These are phyloP conservation scores for Eremophila alpestris DNA, from an alignment of 2,797 vertebrate genomes.

Conservation along the genomic window DNA sequence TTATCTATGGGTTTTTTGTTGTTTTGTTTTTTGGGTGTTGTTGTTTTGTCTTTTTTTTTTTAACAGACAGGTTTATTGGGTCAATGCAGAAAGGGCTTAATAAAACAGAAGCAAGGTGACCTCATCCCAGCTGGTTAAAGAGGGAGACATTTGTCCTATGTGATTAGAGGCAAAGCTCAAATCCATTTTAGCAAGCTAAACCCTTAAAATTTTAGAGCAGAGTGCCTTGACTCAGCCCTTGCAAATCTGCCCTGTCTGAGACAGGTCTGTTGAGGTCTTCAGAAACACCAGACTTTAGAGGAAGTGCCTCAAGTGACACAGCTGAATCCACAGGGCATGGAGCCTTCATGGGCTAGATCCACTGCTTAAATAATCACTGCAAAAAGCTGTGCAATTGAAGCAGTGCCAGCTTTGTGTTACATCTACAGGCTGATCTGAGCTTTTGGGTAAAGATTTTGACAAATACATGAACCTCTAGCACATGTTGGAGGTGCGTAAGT, in stretches of 20 bases:
- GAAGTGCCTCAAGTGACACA: not conserved
- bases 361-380: not conserved
- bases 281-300: not conserved
- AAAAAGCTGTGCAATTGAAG: not conserved
- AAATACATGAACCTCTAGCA: not conserved
- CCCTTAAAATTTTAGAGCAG: not conserved
- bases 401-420: not conserved
- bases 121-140: not conserved
- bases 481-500: not conserved
- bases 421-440: not conserved
- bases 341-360: not conserved
- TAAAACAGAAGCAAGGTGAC: conserved; percentile 44
- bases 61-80: not conserved
- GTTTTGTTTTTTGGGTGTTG: too few species aligned
- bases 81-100: not conserved
- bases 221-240: not conserved
- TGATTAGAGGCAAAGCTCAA: conserved; percentile 19
- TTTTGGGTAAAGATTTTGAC: not conserved
- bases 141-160: not conserved
- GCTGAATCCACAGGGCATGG: not conserved
- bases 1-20: not conserved
- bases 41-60: not conserved
- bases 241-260: not conserved
- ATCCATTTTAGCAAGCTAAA: conserved; percentile 11
- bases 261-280: not conserved